These are phyloP conservation scores for Cryptocheilus praepositus DNA, from an alignment of 2,888 invertebrate species.

Conservation along the genomic window DNA sequence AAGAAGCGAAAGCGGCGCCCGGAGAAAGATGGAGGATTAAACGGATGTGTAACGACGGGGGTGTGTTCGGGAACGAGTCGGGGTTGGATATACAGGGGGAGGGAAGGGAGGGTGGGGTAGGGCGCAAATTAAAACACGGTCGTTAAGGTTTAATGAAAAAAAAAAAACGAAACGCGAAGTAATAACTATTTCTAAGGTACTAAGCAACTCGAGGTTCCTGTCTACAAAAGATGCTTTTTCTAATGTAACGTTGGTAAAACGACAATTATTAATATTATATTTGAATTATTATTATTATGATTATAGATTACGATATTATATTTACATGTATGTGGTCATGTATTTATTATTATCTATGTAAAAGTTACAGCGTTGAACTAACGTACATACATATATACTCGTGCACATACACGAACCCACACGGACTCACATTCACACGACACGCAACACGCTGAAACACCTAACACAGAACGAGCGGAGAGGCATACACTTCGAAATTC, in stretches of 20 bases:
- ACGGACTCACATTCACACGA: background rate
- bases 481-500: constrained; percentile 25
- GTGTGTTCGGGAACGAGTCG: constrained; percentile 10
- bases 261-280: constrained; percentile 68
- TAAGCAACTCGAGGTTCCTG: constrained; percentile 73
- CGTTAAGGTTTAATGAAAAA: constrained; percentile 28
- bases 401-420: constrained; percentile 9
- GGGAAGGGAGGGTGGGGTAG: constrained; percentile 15
- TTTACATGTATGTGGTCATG: constrained; percentile 64
- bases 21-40: background rate
- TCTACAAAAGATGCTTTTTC: constrained; percentile 70
- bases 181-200: constrained; percentile 69
- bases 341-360: constrained; percentile 55
- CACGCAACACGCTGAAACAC: background rate
- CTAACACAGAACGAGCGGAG: background rate
- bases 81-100: constrained; percentile 16
- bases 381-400: constrained; percentile 34
- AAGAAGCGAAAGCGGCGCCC: constrained; percentile 15
- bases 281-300: constrained; percentile 59
- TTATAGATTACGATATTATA: constrained; percentile 64
- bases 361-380: constrained; percentile 55
- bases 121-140: constrained; percentile 24
- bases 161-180: constrained; percentile 56
- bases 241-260: constrained; percentile 67
- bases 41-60: constrained; percentile 2